Evolutionary conservation across 1,140 invertebrate genomes (phyloP).

Genomic region (Periplaneta americana): DNA sequence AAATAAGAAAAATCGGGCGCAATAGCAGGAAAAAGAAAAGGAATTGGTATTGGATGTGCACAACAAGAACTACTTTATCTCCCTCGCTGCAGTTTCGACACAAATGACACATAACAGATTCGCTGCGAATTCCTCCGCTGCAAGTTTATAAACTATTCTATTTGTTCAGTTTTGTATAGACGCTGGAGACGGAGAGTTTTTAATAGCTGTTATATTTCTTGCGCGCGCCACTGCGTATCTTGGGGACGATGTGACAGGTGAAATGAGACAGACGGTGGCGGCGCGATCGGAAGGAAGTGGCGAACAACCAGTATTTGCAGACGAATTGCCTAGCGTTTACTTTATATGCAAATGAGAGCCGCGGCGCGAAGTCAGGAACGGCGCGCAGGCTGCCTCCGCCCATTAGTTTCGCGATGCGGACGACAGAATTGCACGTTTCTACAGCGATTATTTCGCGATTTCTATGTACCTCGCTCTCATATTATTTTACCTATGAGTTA

Average conservation of each 20-base stretch:
- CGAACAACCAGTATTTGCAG: background rate
- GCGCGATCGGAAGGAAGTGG: background rate
- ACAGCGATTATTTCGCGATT: too few species aligned
- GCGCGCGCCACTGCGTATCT: background rate
- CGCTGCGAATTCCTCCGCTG: too few species aligned
- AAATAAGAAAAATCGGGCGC: too few species aligned
- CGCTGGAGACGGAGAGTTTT: too few species aligned
- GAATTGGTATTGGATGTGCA: too few species aligned
- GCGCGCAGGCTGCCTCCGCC: background rate
- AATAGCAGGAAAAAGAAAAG: too few species aligned
- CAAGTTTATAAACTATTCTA: background rate
- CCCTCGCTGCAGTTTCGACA: too few species aligned
- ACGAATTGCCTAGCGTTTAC: conserved; percentile 6
- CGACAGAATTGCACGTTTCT: background rate
- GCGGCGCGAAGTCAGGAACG: background rate
- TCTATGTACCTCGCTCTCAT: too few species aligned
- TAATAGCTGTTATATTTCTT: background rate
- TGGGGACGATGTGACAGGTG: background rate
- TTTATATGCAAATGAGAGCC: conserved; percentile 3
- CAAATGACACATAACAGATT: too few species aligned
- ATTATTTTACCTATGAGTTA: too few species aligned
- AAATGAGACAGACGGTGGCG: background rate
- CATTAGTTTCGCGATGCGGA: background rate
- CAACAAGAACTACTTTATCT: too few species aligned
- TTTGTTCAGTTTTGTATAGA: background rate